phyloP scores from a whole-genome alignment of 2,888 invertebrate species.

The Drosophila neonasuta region DNA sequence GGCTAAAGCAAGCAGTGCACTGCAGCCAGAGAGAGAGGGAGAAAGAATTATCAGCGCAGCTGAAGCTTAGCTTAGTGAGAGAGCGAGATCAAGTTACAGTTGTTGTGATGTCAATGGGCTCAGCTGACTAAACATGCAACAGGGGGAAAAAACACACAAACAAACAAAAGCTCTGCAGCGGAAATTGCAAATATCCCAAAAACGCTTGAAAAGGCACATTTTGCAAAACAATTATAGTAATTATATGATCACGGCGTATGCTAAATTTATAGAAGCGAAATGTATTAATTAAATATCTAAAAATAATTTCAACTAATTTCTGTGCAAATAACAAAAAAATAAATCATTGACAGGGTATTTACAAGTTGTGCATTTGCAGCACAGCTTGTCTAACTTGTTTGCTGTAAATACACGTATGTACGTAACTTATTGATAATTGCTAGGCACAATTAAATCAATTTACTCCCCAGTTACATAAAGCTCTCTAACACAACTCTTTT shows the following conservation, averaged over 20 bases:
- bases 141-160: neutral
- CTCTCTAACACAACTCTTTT: neutral
- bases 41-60: conserved; percentile 1
- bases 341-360: neutral
- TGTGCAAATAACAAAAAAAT: neutral
- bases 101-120: conserved; percentile 5
- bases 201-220: neutral
- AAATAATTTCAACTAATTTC: neutral
- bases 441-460: neutral
- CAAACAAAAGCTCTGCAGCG: conserved; percentile 5
- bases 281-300: neutral
- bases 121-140: conserved; percentile 9
- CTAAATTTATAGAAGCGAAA: neutral
- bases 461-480: neutral
- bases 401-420: neutral
- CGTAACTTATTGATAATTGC: neutral
- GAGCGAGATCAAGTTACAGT: conserved; percentile 4
- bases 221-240: neutral
- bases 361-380: neutral
- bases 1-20: conserved; percentile 17
- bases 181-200: neutral
- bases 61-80: neutral
- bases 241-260: neutral
- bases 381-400: neutral
- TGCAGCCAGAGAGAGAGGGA: neutral